Conservation (phyloP, 2,888 invertebrate species). For the Caenorhabditis imperialis region DNA sequence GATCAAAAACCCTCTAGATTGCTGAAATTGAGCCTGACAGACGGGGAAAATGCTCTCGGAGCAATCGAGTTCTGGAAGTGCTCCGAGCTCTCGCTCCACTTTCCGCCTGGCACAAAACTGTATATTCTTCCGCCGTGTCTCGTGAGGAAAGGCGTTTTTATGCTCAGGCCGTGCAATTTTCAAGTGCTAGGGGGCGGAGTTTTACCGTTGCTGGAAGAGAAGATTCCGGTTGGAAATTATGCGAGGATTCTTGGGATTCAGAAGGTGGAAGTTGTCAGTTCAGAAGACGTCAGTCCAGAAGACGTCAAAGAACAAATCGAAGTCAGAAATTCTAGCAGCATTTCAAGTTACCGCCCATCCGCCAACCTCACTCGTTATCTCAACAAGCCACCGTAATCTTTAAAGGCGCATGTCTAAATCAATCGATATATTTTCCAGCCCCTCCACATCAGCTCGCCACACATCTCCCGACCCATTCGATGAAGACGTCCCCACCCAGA, state of each 20-base stretch:
- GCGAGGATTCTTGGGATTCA: constrained; percentile 11
- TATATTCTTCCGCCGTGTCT: constrained; percentile 26
- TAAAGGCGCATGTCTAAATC: neutral
- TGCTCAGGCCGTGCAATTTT: constrained; percentile 49
- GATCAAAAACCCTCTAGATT: constrained; percentile 45
- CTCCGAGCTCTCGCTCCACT: constrained; percentile 32
- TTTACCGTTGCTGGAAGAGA: constrained; percentile 6
- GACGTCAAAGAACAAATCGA: too few relatives aligned
- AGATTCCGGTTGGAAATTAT: constrained; percentile 22
- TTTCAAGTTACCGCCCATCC: too few relatives aligned
- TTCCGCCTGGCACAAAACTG: constrained; percentile 41
- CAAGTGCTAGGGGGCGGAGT: constrained; percentile 37
- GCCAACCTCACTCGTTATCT: constrained; percentile 22
- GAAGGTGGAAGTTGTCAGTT: constrained; percentile 2
- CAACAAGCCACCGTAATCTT: neutral
- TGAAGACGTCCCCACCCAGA: neutral
- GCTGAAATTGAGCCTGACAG: constrained; percentile 31
- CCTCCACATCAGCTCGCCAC: constrained; percentile 15
- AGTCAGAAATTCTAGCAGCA: too few relatives aligned
- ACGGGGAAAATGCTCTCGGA: constrained; percentile 23
- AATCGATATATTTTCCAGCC: constrained; percentile 2
- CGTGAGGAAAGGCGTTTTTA: constrained; percentile 51
- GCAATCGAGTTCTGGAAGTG: constrained; percentile 47
- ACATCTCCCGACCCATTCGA: constrained; percentile 6
- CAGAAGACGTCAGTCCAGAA: too few relatives aligned